Conservation (phyloP, 2,113 vertebrate species). For the Marmota monax region DNA sequence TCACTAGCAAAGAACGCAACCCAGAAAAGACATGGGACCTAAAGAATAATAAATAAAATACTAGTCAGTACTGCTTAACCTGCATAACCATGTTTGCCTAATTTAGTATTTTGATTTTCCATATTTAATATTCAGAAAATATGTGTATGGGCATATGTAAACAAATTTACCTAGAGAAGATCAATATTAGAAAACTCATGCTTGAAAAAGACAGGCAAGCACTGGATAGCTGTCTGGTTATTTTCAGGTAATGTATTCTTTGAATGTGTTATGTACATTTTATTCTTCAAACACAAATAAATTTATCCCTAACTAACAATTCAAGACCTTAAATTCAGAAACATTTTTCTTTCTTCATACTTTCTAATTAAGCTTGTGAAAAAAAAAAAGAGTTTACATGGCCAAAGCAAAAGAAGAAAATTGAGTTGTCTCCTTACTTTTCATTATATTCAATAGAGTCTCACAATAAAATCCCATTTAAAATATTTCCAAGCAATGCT, state of each 20-base stretch:
- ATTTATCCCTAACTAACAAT: slow-evolving; percentile 24
- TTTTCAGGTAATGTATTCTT: neutral
- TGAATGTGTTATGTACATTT: neutral
- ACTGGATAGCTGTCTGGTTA: neutral
- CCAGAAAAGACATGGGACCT: neutral
- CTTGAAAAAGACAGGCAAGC: neutral
- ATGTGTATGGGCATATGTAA: neutral
- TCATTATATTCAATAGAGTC: neutral
- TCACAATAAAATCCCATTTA: slow-evolving; percentile 29
- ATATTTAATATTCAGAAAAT: slow-evolving; percentile 35
- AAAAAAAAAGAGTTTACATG: slow-evolving; percentile 11
- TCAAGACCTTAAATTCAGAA: neutral
- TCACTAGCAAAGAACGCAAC: slow-evolving; percentile 2
- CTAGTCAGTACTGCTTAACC: neutral
- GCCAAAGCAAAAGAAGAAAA: slow-evolving; percentile 33
- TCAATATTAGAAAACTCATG: slow-evolving; percentile 28
- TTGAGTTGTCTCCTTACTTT: slow-evolving; percentile 14
- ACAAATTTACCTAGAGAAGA: neutral
- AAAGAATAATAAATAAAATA: neutral
- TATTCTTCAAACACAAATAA: slow-evolving; percentile 49
- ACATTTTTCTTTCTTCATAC: neutral
- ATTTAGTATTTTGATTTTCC: neutral
- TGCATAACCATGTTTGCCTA: neutral
- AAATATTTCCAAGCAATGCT: slow-evolving; percentile 13
- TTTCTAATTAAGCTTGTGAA: neutral